Percentiles rank a stretch among this genome's conserved stretches.
phyloP scores from a whole-genome alignment of 2,888 invertebrate genomes.

The Bellardia bayeri region DNA sequence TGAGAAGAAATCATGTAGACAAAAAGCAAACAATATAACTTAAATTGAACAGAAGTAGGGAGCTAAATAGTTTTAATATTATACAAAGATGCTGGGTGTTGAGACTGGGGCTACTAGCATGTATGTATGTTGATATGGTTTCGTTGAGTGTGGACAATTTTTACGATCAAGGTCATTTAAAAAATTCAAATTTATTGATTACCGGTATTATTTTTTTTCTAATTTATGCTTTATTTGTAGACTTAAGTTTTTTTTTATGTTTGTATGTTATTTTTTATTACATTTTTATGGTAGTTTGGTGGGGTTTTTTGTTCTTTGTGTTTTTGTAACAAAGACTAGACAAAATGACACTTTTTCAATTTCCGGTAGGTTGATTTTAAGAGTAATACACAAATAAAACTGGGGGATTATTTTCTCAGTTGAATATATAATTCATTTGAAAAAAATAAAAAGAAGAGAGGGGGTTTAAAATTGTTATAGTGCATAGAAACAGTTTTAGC shows the following conservation, averaged over 20 bases:
- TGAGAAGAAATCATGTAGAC: neutral
- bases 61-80: neutral
- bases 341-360: slow-evolving; percentile 47
- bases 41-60: neutral
- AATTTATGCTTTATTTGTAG: neutral
- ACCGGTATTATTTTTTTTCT: slow-evolving; percentile 27
- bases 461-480: neutral
- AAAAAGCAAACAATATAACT: neutral
- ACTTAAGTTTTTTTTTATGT: neutral
- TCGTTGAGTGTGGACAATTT: slow-evolving; percentile 5
- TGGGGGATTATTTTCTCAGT: neutral
- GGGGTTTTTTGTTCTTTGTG: neutral
- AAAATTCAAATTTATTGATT: slow-evolving; percentile 22
- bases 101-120: neutral
- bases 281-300: neutral
- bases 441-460: neutral
- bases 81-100: slow-evolving; percentile 1
- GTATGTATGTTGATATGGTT: slow-evolving; percentile 6
- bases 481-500: too few species aligned
- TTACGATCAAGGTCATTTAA: slow-evolving; percentile 51
- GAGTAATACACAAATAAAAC: slow-evolving; percentile 14
- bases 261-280: neutral
- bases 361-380: slow-evolving; percentile 38
- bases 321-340: slow-evolving; percentile 10
- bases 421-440: neutral